These are phyloP conservation scores for Sminthopsis crassicaudata DNA, from an alignment of 2,113 vertebrate genomes.

Conservation along the genomic window DNA sequence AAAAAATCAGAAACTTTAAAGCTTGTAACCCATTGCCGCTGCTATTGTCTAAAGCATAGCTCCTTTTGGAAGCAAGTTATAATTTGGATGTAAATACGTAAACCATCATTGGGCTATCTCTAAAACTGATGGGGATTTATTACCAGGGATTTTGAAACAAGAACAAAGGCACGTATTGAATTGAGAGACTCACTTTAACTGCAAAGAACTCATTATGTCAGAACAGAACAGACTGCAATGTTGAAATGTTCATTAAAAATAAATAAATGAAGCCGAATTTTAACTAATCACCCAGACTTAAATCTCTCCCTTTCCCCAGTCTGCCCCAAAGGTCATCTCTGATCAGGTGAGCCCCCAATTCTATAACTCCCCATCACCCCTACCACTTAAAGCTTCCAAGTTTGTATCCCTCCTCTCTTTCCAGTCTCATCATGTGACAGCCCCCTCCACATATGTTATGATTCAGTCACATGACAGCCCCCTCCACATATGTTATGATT, in stretches of 20 bases:
- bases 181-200: neutral
- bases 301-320: neutral
- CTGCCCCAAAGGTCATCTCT: neutral
- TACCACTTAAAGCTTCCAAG: neutral
- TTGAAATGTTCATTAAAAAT: neutral
- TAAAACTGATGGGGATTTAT: neutral
- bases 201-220: neutral
- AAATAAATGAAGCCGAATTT: neutral
- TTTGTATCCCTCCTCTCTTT: neutral
- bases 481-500: too few relatives aligned
- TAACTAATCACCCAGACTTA: neutral
- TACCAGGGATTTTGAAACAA: conserved; percentile 23
- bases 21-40: neutral
- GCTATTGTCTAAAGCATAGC: conserved; percentile 19
- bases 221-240: neutral
- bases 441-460: too few relatives aligned
- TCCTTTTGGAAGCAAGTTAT: neutral
- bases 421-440: neutral
- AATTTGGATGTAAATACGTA: neutral
- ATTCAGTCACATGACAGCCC: too few relatives aligned
- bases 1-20: conserved; percentile 2
- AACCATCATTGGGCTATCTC: neutral
- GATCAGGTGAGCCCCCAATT: neutral
- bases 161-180: neutral
- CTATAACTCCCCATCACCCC: neutral